Evolutionary conservation across 2,113 vertebrate genomes (phyloP), one percentile per base, ranked within the genome.

Genomic region (Conger conger): DNA sequence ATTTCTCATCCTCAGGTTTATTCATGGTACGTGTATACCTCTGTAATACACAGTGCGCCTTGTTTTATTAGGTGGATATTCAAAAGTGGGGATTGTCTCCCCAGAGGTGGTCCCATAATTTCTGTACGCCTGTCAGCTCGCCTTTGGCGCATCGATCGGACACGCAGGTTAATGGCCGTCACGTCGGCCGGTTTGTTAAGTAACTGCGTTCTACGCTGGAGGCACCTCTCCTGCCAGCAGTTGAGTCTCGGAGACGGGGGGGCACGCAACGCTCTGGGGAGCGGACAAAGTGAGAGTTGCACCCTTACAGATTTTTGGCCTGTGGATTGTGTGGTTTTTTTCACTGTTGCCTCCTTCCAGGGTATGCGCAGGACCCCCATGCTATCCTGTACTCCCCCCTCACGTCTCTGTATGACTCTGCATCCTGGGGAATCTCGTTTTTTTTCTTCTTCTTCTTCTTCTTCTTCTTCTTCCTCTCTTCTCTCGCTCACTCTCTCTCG

Each of bases 361-460:
- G 96, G 92, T 94, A 93, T 95, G 93, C 94, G 94, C 95, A 95
- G 94, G 96, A 96, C 93, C 92, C 89, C 45, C 93, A 95, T 96
- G 92, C 95, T 95, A 92, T 95, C 92, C 94, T 79, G 87, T 92
- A 86, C 83, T 84, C 80, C 82, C 86, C 86, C 85, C 90, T 90
- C 89, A 91, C 94, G 88, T 95, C 93, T 93, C 93, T 92, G 90
- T 94, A 88, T 91, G 88, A 93, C 89, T 87, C 86, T 87, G 88
- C 88, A 73, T 90, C 53, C 82, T 87, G 82, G 82, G 35, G 54
- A 77, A 36, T 86, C 83, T 80, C 77, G 80, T 82, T 77, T 83
- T 83, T 17, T 68, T 82, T 50, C 90, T 84, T 89, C 80, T 90
- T 90, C 94, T 63, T 90, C 89, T 85, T 20, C 36, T n/a, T 68